Percentiles rank a stretch among this genome's conserved stretches.
Conservation (phyloP, 2,797 vertebrate genomes). For the Hypotaenidia philippensis region DNA sequence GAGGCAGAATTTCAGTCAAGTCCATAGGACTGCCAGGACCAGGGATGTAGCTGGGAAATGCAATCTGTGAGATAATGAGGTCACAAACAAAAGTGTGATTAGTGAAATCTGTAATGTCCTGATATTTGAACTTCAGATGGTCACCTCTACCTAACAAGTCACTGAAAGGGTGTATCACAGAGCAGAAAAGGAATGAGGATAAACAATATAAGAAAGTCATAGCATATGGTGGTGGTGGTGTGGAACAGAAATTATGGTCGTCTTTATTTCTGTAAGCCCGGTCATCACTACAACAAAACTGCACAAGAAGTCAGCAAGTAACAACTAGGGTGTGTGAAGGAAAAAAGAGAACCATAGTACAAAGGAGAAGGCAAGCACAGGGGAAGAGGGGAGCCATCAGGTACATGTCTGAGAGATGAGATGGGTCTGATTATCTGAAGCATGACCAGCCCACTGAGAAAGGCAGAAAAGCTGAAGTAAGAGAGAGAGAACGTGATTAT, state of each 20-base stretch:
- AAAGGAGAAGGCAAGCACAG: neutral
- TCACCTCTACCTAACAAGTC: neutral
- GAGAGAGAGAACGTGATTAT: conserved; percentile 33
- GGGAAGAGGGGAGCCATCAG: neutral
- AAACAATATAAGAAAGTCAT: neutral
- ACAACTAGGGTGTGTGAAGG: neutral
- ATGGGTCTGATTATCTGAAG: neutral
- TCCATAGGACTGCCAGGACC: neutral
- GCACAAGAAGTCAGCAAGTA: neutral
- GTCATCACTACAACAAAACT: neutral
- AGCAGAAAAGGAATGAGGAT: neutral
- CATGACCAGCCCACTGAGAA: conserved; percentile 10
- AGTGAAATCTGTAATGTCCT: neutral
- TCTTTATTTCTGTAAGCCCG: neutral
- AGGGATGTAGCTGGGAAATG: neutral
- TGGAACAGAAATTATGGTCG: neutral
- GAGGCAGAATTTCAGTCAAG: neutral
- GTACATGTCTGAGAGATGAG: neutral
- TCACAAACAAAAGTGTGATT: neutral
- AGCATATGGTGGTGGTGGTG: neutral
- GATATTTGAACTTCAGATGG: neutral
- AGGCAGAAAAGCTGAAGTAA: neutral
- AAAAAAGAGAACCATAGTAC: neutral
- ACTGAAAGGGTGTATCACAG: neutral
- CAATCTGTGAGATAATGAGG: neutral